Base-by-base conservation (phyloP, 2,797 vertebrate species). In the Halcyon smyrnensis region DNA sequence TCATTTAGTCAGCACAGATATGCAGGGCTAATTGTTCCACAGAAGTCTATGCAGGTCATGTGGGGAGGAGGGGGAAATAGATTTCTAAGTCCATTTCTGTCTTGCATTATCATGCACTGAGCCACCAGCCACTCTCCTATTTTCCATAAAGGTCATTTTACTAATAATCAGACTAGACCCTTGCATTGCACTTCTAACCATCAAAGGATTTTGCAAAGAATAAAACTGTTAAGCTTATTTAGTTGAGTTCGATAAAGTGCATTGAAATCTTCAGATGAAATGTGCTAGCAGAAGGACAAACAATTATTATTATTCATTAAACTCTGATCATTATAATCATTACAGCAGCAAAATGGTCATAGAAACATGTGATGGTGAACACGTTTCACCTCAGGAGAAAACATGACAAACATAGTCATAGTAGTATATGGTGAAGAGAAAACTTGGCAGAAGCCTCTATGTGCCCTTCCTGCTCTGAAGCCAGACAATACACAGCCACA, bases 141-240 rank as follows among this genome's bases (percentile, higher is more conserved):
- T 89, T 96, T 93, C 54, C 84, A 92, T 48, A 96, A 89, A 94
- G 94, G 88, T 89, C 53, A 87, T 90, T 95, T 90, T 85, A 83
- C 53, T 93, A 94, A 96, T 93, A 90, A 51, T 83, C 87, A 87
- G 71, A 50, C 84, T 90, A 85, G 75, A 93, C 84, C 41, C 81
- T 90, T 7, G 2, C 39, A 60, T 6, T 64, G 70, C 84, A 95
- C 90, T 90, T 93, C 75, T 77, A 95, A 93, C 89, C 8, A 8
- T 63, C 85, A 79, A 82, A 95, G 71, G 81, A 74, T 64, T 91
- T 90, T n/a, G 60, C 56, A 96, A 84, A 68, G 57, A 93, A 87
- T 84, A 80, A 85, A 87, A 84, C 0, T 28, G 34, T 75, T 75
- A 90, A 54, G 83, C 50, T 91, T 86, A 86, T 67, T 96, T 85